Percentiles rank a stretch among this genome's conserved stretches.
Conservation (phyloP, 2,113 vertebrate genomes). For the Galbula dea region DNA sequence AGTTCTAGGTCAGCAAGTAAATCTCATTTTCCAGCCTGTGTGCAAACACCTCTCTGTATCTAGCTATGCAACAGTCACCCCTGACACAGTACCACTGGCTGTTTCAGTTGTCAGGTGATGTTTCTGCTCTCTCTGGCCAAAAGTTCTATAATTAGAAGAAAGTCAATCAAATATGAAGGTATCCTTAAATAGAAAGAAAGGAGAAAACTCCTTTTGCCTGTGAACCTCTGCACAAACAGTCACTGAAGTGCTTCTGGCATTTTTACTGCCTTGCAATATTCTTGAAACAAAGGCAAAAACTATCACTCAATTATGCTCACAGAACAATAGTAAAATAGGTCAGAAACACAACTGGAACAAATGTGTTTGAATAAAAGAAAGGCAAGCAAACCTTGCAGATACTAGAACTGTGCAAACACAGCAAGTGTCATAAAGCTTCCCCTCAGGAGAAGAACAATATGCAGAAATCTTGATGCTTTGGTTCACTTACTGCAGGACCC, state of each 20-base stretch:
- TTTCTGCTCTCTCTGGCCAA: not conserved
- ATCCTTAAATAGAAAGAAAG: not conserved
- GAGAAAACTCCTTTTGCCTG: not conserved
- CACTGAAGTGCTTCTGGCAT: not conserved
- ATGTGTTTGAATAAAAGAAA: constrained; percentile 42
- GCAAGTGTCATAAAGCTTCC: constrained; percentile 18
- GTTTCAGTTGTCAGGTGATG: not conserved
- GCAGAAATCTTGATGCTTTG: not conserved
- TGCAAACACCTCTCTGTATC: not conserved
- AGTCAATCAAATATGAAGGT: not conserved
- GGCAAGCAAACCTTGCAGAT: constrained; percentile 14
- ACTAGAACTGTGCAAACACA: constrained; percentile 32
- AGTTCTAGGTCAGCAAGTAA: not conserved
- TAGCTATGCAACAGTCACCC: not conserved
- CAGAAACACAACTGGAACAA: constrained; percentile 35
- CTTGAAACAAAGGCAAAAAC: not conserved
- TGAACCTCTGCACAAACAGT: not conserved
- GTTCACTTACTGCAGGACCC: not conserved
- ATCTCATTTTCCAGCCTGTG: not conserved
- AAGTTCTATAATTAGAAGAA: not conserved
- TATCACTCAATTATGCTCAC: not conserved
- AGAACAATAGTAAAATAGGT: constrained; percentile 32
- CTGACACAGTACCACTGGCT: not conserved
- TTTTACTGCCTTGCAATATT: not conserved
- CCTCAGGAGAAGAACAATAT: not conserved